A percentile compares a stretch with the other conserved stretches of the same genome.
Conservation (phyloP, 1,140 invertebrate species). For the Telenomus remus region DNA sequence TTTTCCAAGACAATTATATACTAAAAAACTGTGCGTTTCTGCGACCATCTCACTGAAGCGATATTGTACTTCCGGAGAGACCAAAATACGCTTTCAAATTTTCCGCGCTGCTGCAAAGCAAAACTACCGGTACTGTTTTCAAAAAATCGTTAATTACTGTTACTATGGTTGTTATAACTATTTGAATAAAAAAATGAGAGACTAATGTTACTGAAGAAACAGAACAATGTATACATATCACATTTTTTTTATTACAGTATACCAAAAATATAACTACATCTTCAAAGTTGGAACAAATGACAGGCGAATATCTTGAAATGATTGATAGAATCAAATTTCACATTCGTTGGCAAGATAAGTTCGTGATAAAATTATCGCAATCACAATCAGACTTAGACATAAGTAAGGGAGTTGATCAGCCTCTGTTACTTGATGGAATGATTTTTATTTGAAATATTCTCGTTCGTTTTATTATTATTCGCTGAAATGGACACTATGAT, state of each 20-base stretch:
- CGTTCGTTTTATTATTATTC: constrained; percentile 4
- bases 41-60: constrained; percentile 25
- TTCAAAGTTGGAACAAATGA: constrained; percentile 2
- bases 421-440: constrained; percentile 24
- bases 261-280: constrained; percentile 1
- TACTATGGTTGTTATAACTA: too few species aligned
- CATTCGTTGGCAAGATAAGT: constrained; percentile 15
- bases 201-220: background rate
- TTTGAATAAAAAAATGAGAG: too few species aligned
- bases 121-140: too few species aligned
- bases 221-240: background rate
- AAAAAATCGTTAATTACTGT: too few species aligned
- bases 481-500: constrained; percentile 32
- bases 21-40: constrained; percentile 20
- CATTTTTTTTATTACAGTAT: constrained; percentile 3
- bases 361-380: constrained; percentile 4
- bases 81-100: constrained; percentile 5
- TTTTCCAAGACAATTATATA: constrained; percentile 46
- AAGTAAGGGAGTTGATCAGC: constrained; percentile 6
- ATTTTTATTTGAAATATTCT: constrained; percentile 35
- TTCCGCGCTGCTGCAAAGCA: too few species aligned
- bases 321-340: constrained; percentile 16
- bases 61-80: constrained; percentile 24
- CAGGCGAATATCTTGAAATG: constrained; percentile 3
- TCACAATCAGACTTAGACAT: constrained; percentile 11